Conservation (phyloP, 2,797 vertebrate genomes). For the Chromobotia macracanthus region DNA sequence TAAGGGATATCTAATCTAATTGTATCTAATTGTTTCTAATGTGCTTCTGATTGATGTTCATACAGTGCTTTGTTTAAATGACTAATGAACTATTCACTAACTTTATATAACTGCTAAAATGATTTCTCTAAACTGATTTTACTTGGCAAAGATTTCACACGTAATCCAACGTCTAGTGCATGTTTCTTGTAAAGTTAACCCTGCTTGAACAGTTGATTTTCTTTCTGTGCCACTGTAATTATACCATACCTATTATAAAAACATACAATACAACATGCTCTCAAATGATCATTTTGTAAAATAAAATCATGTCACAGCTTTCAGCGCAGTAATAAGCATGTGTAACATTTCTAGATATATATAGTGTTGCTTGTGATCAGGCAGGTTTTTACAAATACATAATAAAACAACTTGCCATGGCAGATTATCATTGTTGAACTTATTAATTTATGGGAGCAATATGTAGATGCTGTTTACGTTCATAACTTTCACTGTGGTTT, state of each 20-base stretch:
- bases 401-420: background rate
- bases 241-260: background rate
- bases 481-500: slow-evolving; percentile 9
- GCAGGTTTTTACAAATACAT: background rate
- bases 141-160: background rate
- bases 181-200: background rate
- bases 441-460: slow-evolving; percentile 53
- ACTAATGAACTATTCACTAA: background rate
- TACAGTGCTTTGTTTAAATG: background rate
- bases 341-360: background rate
- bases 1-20: background rate
- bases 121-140: background rate
- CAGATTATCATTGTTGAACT: slow-evolving; percentile 32
- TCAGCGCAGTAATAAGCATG: background rate
- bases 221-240: background rate
- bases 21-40: too few relatives aligned
- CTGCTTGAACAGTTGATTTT: background rate
- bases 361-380: background rate
- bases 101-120: background rate
- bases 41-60: background rate
- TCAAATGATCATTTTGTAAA: background rate
- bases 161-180: background rate
- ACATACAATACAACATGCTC: background rate
- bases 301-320: background rate
- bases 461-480: slow-evolving; percentile 50